These are phyloP conservation scores for Dendroctonus valens DNA, from an alignment of 1,140 invertebrate genomes.

Conservation along the genomic window DNA sequence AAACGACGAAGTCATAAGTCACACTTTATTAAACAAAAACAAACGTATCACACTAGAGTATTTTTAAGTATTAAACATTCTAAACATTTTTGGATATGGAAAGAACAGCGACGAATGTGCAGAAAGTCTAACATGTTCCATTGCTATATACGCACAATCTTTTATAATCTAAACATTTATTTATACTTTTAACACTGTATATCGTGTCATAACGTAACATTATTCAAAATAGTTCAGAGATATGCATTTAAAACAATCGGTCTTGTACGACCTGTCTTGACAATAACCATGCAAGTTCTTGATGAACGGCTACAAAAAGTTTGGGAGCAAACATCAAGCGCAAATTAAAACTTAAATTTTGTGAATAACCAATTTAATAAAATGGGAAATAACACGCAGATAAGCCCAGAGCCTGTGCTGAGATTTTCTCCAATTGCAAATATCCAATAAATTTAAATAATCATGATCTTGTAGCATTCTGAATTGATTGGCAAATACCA, in stretches of 20 bases:
- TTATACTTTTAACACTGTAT: slow-evolving; percentile 27
- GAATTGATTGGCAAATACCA: too few species aligned
- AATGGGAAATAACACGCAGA: too few species aligned
- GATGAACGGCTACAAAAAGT: too few species aligned
- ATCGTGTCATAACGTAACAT: slow-evolving; percentile 34
- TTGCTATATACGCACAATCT: slow-evolving; percentile 30
- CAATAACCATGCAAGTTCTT: too few species aligned
- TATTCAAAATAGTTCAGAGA: slow-evolving; percentile 29
- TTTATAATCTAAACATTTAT: slow-evolving; percentile 28
- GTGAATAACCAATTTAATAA: too few species aligned
- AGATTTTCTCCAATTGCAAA: too few species aligned
- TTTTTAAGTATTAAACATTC: slow-evolving; percentile 43
- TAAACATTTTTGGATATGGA: slow-evolving; percentile 46
- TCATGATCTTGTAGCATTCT: too few species aligned
- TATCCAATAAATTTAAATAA: too few species aligned
- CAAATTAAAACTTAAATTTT: too few species aligned
- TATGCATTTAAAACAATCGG: slow-evolving; percentile 10
- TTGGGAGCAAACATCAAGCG: too few species aligned
- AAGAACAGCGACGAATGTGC: slow-evolving; percentile 45
- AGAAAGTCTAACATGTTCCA: slow-evolving; percentile 37
- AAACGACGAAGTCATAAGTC: slow-evolving; percentile 33
- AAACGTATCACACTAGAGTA: slow-evolving; percentile 41
- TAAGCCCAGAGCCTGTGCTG: too few species aligned
- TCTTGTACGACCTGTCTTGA: too few species aligned
- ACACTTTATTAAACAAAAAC: slow-evolving; percentile 49